Evolutionary conservation across 2,797 vertebrate species (phyloP), one percentile per base, ranked within the genome.

Genomic region (Melanotaenia trifasciata): DNA sequence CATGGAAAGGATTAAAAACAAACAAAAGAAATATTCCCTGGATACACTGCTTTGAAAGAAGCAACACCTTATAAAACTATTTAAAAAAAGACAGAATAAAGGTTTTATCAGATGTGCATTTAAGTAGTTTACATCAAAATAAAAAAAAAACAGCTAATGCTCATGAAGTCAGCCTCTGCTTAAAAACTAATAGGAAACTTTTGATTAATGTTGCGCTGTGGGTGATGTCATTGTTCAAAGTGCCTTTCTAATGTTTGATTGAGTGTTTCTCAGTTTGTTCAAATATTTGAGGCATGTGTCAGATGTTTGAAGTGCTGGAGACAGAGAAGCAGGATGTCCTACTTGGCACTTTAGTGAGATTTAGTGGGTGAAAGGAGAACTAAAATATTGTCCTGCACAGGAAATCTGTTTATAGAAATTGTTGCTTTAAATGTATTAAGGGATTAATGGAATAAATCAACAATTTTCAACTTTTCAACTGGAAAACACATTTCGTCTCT

Each of bases 171-270:
- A 64, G 45, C 24, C 0, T 63, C 0, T 5, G 16, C 28, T 45
- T 4, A 62, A 4, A 64, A 61, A 58, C 10, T 8, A 40, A 24
- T 26, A 12, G 11, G 7, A 13, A 32, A 50, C 13, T 16, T 75
- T 28, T 53, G 54, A 76, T 74, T 67, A 20, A 74, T 62, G 6
- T 51, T 33, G 4, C 0, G 4, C 24, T 38, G 18, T 66, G 64
- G 71, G 18, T 66, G 64, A 73, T 65, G 53, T 64, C 28, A 65
- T 56, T 43, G 53, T 50, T 33, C 32, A 30, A 67, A 70, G 67
- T 58, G 59, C 32, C 76, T 81, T 74, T 75, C 28, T 85, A 81
- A 72, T 80, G 82, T 84, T 84, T 81, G 59, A 87, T 82, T 24
- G 12, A 80, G 69, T 22, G 77, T 86, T 83, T 83, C 66, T 78